Base-by-base conservation (phyloP, 1,140 invertebrate species). In the Temnothorax longispinosus region DNA sequence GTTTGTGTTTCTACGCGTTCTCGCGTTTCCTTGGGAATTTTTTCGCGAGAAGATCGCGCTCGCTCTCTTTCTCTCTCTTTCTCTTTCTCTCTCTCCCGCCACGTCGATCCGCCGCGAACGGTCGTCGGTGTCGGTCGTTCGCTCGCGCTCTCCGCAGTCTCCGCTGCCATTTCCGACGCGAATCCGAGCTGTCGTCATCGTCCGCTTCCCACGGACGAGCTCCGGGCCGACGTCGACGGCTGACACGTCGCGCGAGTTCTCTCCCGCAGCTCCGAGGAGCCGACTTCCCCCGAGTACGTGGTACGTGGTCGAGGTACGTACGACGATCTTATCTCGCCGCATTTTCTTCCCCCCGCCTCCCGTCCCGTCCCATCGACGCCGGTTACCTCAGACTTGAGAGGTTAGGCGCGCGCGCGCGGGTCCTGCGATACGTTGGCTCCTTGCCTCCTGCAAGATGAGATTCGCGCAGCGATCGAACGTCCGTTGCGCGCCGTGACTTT, bases 1-100 rank as follows among this genome's bases (percentile, higher is more conserved):
- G 77, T 67, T 71, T 32, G 78, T 64, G 32, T 84, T 78, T 58
- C 11, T 77, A 87, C 44, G 27, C 38, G 52, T 60, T 65, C 27
- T 65, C 74, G 74, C 32, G n/a, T 54, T 64, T 35, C 32, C n/a
- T 15, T 27, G 6, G 10, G 6, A 27, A 10, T 38, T 21, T 15
- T 75, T 56, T 56, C 3, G 1, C 69, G 8, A 38, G 7, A 4
- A 6, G 11, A 11, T 74, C 38, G 64, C 64, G 64, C 64, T 50
- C 44, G 27, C 10, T 32, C 62, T 54, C 50, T 47, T n/a, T 58
- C 60, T 52, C 15, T 50, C 62, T 21, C 21, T 21, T 21, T 32
- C 62, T 54, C 50, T 47, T n/a, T 58, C 60, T 52, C 15, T 50
- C 62, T 21, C 21, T 21, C 65, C 6, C 41, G 65, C 41, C 41